Percentiles rank a stretch among this genome's conserved stretches.
Evolutionary conservation across 2,888 invertebrate genomes (phyloP).

Genomic region (Cosmia trapezina): DNA sequence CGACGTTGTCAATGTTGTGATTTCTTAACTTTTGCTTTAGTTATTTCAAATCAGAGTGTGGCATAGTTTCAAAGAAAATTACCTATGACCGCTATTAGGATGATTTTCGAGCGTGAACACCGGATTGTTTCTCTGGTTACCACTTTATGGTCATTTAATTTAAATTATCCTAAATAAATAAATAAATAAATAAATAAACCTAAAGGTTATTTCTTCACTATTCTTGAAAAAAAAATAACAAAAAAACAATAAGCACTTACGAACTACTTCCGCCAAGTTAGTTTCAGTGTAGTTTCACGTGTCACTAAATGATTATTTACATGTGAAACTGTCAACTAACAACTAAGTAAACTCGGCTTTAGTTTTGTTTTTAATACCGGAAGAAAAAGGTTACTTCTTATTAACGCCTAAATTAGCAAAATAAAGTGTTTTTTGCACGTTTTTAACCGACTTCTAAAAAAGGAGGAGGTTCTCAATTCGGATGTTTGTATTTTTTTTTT

Average conservation of each 20-base stretch:
- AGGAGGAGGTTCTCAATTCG: no score
- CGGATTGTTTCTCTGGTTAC: no score
- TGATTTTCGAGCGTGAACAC: not conserved
- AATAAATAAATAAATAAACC: no score
- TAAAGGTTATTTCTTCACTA: not conserved
- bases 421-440: no score
- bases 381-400: not conserved
- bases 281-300: no score
- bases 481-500: no score
- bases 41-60: not conserved
- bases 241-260: not conserved
- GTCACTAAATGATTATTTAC: not conserved
- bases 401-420: no score
- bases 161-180: not conserved
- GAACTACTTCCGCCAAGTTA: not conserved
- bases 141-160: not conserved
- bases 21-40: not conserved
- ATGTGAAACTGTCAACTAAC: not conserved
- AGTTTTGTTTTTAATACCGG: not conserved
- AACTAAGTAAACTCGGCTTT: not conserved
- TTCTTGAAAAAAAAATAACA: not conserved
- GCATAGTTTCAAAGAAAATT: not conserved
- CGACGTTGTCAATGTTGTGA: not conserved
- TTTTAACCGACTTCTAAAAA: no score
- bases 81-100: no score